Evolutionary conservation across 2,888 invertebrate genomes (phyloP), one percentile per base, ranked within the genome.

Genomic region (Melanostoma scalare): DNA sequence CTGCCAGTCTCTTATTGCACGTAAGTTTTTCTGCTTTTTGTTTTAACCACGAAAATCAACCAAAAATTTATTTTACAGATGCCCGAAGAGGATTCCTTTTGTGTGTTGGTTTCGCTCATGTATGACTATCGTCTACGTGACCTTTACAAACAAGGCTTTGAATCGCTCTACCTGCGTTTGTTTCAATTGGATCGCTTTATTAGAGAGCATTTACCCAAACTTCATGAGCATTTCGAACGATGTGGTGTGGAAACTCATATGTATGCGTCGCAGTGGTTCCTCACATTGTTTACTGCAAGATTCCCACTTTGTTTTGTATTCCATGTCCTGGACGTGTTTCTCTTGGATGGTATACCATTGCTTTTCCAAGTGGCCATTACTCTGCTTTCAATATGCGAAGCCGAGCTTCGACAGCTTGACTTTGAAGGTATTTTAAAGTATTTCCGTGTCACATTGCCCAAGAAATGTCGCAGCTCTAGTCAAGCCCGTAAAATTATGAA

Each of bases 261-360:
- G 99, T 99, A 97, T 91, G 99, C 99, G 31, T 98, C 98, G 4
- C 99, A 99, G 92, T 99, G 99, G 99, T 99, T 99, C 93, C 94
- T 99, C 68, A 99, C 99, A 0, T 93, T 99, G n/a, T 99, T 98
- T 92, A 99, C 99, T 1, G 99, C 99, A 40, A 95, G 99, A 89
- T 99, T 99, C 92, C 99, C 99, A 0, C 93, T 99, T 46, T 97
- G 96, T 89, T 95, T 99, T 92, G 95, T 99, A 40, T 99, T 98
- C 92, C 98, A 98, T 91, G 98, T 99, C 71, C 93, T 99, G 80
- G 99, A 99, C 90, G 95, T 99, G 60, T 99, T 99, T 92, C 93
- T 99, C 20, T 93, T 97, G 36, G 96, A 98, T 94, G 99, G 99
- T 65, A 95, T 97, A 89, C 97, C 98, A 89, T 97, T 98, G 0